Base-by-base conservation (phyloP, 2,888 invertebrate genomes). In the Epinotia demarniana region DNA sequence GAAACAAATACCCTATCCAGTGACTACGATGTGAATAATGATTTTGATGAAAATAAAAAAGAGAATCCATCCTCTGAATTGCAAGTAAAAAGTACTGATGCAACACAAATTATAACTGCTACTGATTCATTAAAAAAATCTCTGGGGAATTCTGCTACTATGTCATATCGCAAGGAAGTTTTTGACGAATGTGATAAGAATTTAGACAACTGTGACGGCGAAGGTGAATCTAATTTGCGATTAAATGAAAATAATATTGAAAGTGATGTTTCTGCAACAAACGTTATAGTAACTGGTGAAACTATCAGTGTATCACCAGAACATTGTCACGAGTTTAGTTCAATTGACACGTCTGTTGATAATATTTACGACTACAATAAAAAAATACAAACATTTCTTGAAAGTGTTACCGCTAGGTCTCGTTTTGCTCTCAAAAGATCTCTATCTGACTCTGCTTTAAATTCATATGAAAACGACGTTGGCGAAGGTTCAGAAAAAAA, bases 381-480 rank as follows among this genome's bases (percentile, higher is more conserved):
- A 12, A 55, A 62, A 46, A 49, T 57, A n/a, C 53, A 69, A 27
- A 33, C 49, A 13, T 33, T 60, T 4, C 16, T 23, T 39, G 23
- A 33, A 43, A 55, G 61, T 16, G 23, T 71, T 27, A 62, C 27
- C 55, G 16, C 68, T 46, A 82, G 78, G 73, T 81, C 75, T 33
- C 78, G 80, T 27, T 79, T 77, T 73, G 76, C 81, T 55, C 85
- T 91, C 33, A 93, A 93, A 85, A 86, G 93, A 78, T 93, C 92
- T 33, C 81, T 90, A 64, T 93, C 93, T 43, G 93, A 94, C 81
- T 90, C 93, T 73, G 92, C 88, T 61, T 81, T 93, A 80, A 83
- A 87, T 78, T 78, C 73, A 8, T 80, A 80, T 58, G 79, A 81
- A 70, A 79, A 77, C 68, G 77, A 80, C 67, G 62, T 76, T 18